Evolutionary conservation across 2,888 invertebrate genomes (phyloP), one percentile per base, ranked within the genome.

Genomic region (Idaea straminata): DNA sequence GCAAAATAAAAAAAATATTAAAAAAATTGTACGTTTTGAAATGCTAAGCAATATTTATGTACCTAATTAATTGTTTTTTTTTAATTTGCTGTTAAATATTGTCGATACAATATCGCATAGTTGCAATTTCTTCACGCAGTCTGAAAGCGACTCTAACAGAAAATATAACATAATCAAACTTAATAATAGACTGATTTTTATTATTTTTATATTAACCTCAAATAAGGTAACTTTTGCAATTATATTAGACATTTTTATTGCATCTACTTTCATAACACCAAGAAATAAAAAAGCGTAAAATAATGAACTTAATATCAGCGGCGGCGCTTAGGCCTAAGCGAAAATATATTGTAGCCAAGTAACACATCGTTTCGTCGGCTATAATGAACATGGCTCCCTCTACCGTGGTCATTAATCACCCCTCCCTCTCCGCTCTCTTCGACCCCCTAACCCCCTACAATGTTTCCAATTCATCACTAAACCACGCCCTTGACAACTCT

Each of bases 401-500:
- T 83, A 83, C 82, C 85, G 80, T 81, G 81, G 82, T 83, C 88
- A 91, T 92, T 84, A 89, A 91, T 92, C 92, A 92, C 77, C 84
- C 88, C 86, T 84, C 84, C 78, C 77, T 74, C 81, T 79, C 87
- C 83, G 82, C 79, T 75, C 78, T 72, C 74, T 73, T 81, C 78
- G 77, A 85, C 89, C 85, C 80, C 84, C 83, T 88, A 89, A 89
- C 85, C 89, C 84, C 86, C 85, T 81, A 85, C 86, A 89, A 89
- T 88, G 91, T 89, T 89, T 83, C 88, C 91, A 91, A 93, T 93
- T 90, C 93, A 93, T 93, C 92, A 92, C 91, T 83, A 89, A 83
- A 92, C 93, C 85, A 94, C 94, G 93, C 94, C 94, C 92, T 91
- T 94, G 93, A 94, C 93, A 94, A 93, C 94, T 94, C 93, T 94